These are phyloP conservation scores for Pangasius sanitwongsei DNA, from an alignment of 2,797 vertebrate species.

Conservation along the genomic window DNA sequence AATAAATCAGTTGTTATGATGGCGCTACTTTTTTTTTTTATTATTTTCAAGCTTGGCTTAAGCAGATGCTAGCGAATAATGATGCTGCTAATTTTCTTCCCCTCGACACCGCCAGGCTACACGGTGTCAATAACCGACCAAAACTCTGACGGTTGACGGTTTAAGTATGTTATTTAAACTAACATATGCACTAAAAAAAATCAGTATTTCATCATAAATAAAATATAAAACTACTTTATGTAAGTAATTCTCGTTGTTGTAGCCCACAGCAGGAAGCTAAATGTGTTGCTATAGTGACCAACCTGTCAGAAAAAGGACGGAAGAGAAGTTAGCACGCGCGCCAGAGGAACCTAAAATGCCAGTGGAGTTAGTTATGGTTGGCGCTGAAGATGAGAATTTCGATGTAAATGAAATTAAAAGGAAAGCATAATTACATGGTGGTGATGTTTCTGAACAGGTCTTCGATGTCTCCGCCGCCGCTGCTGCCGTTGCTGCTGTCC, in stretches of 20 bases:
- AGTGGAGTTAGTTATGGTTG: not conserved
- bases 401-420: conserved; percentile 27
- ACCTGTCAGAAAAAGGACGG: conserved; percentile 26
- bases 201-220: not conserved
- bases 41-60: not conserved
- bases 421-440: conserved; percentile 87
- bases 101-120: not conserved
- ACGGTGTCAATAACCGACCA: not conserved
- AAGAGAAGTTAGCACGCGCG: conserved; percentile 8
- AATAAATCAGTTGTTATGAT: not conserved
- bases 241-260: not conserved
- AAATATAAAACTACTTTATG: conserved; percentile 5
- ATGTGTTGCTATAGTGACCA: conserved; percentile 37
- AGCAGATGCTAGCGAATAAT: not conserved
- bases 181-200: too few species aligned
- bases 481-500: conserved; percentile 86
- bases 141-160: not conserved
- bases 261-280: not conserved
- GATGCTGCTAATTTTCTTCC: not conserved
- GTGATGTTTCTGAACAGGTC: conserved; percentile 96
- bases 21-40: not conserved
- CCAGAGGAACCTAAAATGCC: not conserved
- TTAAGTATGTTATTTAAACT: not conserved
- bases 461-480: conserved; percentile 89
- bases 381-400: not conserved